Percentiles rank a stretch among this genome's conserved stretches.
Conservation (phyloP, 2,888 invertebrate genomes). For the Nineta flava region DNA sequence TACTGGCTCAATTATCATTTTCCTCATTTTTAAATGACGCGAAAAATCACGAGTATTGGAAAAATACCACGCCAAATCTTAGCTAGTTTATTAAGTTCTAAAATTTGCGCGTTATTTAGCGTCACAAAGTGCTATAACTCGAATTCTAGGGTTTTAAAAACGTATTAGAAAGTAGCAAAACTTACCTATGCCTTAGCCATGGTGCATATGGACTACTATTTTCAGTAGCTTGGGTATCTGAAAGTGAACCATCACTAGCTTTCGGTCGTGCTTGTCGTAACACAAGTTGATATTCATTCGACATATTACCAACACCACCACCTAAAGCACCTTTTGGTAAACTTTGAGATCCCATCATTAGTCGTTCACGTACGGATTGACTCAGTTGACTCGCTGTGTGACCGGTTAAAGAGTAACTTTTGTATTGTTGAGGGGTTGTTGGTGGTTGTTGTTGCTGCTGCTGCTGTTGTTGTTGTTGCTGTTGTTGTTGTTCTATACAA, state of each 20-base stretch:
- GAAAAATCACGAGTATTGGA: too few species aligned
- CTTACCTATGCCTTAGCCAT: constrained; percentile 70
- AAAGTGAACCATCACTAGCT: constrained; percentile 62
- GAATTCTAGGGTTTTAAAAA: not conserved
- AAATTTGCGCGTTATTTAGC: too few species aligned
- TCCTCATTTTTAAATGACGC: too few species aligned
- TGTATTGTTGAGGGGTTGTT: too few species aligned
- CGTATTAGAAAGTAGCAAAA: not conserved
- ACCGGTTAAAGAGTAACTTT: constrained; percentile 72
- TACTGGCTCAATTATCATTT: too few species aligned
- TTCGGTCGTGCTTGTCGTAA: constrained; percentile 26
- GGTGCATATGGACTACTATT: constrained; percentile 72
- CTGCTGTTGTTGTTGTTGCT: constrained; percentile 39
- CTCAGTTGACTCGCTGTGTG: constrained; percentile 75
- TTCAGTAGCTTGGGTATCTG: constrained; percentile 72
- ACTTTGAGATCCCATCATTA: constrained; percentile 74
- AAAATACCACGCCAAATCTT: too few species aligned
- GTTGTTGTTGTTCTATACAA: constrained; percentile 15
- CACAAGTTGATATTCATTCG: constrained; percentile 24
- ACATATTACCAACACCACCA: constrained; percentile 4
- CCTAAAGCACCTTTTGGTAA: constrained; percentile 46
- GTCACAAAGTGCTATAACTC: too few species aligned
- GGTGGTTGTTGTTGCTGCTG: constrained; percentile 47
- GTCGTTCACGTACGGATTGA: constrained; percentile 68
- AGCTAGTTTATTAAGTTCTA: too few species aligned